Percentiles rank a stretch among this genome's conserved stretches.
phyloP scores from a whole-genome alignment of 1,140 invertebrate species.

The Forficula auricularia region DNA sequence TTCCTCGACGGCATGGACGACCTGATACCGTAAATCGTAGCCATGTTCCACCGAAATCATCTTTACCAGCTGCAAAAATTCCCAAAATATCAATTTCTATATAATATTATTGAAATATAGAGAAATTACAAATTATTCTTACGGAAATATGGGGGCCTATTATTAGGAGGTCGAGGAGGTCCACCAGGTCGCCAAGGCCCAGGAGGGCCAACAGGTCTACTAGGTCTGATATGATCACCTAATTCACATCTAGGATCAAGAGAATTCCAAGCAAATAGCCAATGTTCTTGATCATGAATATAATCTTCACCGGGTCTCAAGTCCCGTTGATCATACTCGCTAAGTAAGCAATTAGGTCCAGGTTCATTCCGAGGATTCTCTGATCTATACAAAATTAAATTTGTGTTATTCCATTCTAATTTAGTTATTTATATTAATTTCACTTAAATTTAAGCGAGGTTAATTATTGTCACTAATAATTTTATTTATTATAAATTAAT shows the following conservation, averaged over 20 bases:
- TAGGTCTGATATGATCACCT: constrained; percentile 1
- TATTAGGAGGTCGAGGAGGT: too few species aligned
- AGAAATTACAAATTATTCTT: neutral
- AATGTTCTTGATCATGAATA: constrained; percentile 35
- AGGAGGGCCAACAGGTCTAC: neutral
- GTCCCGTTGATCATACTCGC: constrained; percentile 48
- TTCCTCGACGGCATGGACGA: constrained; percentile 50
- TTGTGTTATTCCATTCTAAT: neutral
- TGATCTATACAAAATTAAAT: neutral
- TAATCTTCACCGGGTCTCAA: constrained; percentile 46
- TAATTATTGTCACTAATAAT: neutral
- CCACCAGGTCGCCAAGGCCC: too few species aligned
- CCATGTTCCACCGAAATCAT: constrained; percentile 29
- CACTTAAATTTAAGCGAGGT: neutral
- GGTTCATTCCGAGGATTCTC: neutral
- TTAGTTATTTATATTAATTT: neutral
- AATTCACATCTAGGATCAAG: constrained; percentile 25
- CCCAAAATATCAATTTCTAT: neutral
- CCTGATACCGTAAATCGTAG: constrained; percentile 57
- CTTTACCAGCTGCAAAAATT: constrained; percentile 1
- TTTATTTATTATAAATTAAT: constrained; percentile 13
- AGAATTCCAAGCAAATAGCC: constrained; percentile 45
- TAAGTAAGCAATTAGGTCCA: constrained; percentile 40
- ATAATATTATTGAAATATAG: neutral
- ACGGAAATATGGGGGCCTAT: neutral